phyloP scores from a whole-genome alignment of 1,140 invertebrate species.

The Drosophila ficusphila region DNA sequence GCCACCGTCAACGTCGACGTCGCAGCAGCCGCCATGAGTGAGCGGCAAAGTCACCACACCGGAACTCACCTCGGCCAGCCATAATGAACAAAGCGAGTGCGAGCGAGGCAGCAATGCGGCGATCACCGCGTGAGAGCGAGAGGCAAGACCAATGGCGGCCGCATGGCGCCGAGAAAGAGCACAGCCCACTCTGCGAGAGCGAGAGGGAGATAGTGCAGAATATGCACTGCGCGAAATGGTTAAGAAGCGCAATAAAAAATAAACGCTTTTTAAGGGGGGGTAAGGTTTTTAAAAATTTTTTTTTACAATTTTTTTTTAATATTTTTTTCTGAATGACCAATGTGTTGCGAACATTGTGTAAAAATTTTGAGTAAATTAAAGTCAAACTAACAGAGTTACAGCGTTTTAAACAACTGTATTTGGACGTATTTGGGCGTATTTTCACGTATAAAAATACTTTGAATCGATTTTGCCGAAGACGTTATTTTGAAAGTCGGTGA shows the following conservation, averaged over 20 bases:
- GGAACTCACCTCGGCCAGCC: conserved; percentile 36
- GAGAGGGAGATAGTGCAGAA: background rate
- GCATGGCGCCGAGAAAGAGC: conserved; percentile 46
- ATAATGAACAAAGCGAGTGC: conserved; percentile 20
- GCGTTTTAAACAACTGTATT: too few relatives aligned
- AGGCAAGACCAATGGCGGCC: conserved; percentile 76
- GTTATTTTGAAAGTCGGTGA: too few relatives aligned
- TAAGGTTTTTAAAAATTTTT: too few relatives aligned
- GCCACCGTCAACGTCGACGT: background rate
- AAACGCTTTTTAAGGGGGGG: conserved; percentile 77
- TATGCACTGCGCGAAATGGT: conserved; percentile 19
- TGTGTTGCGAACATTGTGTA: too few relatives aligned
- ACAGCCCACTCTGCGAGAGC: conserved; percentile 28
- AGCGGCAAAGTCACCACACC: conserved; percentile 53
- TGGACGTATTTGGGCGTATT: too few relatives aligned
- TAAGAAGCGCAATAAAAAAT: conserved; percentile 56
- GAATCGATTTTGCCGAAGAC: too few relatives aligned
- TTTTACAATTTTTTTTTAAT: too few relatives aligned
- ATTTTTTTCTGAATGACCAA: too few relatives aligned
- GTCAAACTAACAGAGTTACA: too few relatives aligned
- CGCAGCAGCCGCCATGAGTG: conserved; percentile 24
- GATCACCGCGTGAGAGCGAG: conserved; percentile 55
- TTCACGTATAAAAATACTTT: too few relatives aligned
- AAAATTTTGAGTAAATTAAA: too few relatives aligned
- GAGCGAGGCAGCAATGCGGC: conserved; percentile 52